These are phyloP conservation scores for Enteromius treurensis DNA, from an alignment of 2,797 vertebrate genomes.

Conservation along the genomic window DNA sequence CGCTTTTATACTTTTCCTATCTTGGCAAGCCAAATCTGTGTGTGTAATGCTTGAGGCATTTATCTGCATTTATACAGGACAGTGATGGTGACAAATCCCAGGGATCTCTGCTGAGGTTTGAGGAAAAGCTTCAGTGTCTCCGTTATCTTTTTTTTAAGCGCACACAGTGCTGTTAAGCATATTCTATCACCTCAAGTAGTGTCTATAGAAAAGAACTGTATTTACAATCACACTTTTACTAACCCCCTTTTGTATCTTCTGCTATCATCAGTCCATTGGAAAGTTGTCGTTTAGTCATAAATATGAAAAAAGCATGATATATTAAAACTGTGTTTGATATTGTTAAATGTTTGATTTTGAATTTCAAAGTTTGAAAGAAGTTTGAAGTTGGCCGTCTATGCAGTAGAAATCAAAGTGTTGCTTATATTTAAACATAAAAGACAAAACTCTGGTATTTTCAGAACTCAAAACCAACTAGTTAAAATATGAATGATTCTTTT, in stretches of 20 bases:
- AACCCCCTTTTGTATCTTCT: not conserved
- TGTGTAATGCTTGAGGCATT: constrained; percentile 45
- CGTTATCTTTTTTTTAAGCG: not conserved
- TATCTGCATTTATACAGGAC: constrained; percentile 43
- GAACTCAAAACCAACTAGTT: not conserved
- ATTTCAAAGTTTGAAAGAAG: not conserved
- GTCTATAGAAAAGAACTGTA: not conserved
- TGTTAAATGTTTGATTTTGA: not conserved
- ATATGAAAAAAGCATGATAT: not conserved
- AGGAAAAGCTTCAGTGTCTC: constrained; percentile 15
- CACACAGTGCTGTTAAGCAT: not conserved
- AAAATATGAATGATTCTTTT: not conserved
- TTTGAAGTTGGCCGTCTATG: not conserved
- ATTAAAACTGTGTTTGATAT: not conserved
- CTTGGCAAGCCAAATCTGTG: constrained; percentile 52
- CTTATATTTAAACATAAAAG: not conserved
- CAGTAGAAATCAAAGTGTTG: not conserved
- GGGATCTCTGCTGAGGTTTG: constrained; percentile 9
- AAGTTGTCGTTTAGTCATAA: not conserved
- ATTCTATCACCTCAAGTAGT: not conserved
- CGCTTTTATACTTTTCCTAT: constrained; percentile 41
- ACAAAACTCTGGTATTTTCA: not conserved
- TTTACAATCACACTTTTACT: not conserved
- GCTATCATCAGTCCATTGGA: not conserved
- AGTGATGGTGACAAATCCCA: constrained; percentile 35